Evolutionary conservation across 2,113 vertebrate genomes (phyloP).

Genomic region (Nycticryphes semicollaris): DNA sequence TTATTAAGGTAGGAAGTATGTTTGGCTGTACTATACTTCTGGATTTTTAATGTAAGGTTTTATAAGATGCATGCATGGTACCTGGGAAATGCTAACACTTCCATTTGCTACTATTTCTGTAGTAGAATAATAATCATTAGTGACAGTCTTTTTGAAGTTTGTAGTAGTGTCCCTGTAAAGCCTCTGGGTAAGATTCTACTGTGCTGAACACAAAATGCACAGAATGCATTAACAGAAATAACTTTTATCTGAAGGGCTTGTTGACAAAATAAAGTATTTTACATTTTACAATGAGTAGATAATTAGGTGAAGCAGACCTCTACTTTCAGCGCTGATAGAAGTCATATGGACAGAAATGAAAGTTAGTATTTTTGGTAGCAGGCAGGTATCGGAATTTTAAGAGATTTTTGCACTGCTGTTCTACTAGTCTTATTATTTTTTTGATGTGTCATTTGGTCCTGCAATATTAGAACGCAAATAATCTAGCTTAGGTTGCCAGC

Average conservation of each 20-base stretch:
- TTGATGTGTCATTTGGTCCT: not conserved
- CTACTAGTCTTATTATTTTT: not conserved
- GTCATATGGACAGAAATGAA: not conserved
- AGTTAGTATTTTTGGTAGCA: not conserved
- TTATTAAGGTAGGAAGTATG: slow-evolving; percentile 80
- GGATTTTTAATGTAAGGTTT: not conserved
- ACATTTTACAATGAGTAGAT: not conserved
- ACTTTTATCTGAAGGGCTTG: not conserved
- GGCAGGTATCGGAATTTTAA: not conserved
- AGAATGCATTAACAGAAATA: not conserved
- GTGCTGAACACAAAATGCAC: not conserved
- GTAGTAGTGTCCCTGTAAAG: not conserved
- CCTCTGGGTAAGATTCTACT: not conserved
- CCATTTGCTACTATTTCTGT: not conserved
- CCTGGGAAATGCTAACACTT: not conserved
- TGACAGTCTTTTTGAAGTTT: not conserved
- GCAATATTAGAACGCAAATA: not conserved
- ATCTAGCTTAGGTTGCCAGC: not conserved
- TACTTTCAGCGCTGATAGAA: not conserved
- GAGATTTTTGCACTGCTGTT: not conserved
- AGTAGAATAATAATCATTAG: not conserved
- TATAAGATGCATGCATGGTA: not conserved
- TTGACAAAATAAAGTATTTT: not conserved
- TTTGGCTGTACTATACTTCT: not conserved
- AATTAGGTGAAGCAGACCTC: not conserved